phyloP scores from a whole-genome alignment of 2,888 invertebrate genomes.

The Cryptocheilus praepositus region DNA sequence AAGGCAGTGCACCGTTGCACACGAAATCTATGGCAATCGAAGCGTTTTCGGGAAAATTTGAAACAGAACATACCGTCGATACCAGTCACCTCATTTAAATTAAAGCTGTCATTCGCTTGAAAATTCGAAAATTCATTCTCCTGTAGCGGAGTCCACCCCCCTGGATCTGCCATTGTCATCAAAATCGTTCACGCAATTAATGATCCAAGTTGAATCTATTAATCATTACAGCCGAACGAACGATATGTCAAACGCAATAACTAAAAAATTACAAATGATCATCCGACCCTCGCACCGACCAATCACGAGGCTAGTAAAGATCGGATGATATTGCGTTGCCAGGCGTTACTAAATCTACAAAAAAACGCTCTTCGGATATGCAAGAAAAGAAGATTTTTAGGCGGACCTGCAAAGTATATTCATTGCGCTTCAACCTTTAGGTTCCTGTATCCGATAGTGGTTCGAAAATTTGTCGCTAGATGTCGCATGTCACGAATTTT shows the following conservation, averaged over 20 bases:
- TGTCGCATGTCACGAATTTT: too few species aligned
- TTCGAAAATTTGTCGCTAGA: too few species aligned
- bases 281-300: slow-evolving; percentile 71
- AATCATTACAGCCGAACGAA: slow-evolving; percentile 30
- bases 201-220: slow-evolving; percentile 31
- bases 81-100: slow-evolving; percentile 81
- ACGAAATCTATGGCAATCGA: not conserved
- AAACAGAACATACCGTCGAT: slow-evolving; percentile 79
- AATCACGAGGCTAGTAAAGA: slow-evolving; percentile 77
- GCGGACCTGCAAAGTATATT: too few species aligned
- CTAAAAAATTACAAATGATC: slow-evolving; percentile 65
- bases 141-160: slow-evolving; percentile 65
- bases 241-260: slow-evolving; percentile 60
- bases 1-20: not conserved
- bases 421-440: too few species aligned
- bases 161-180: slow-evolving; percentile 69
- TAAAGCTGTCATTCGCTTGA: slow-evolving; percentile 78
- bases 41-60: not conserved
- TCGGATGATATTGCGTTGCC: slow-evolving; percentile 81
- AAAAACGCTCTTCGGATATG: not conserved
- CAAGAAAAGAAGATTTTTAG: too few species aligned
- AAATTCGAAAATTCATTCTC: slow-evolving; percentile 74
- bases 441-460: too few species aligned
- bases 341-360: slow-evolving; percentile 40
- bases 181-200: slow-evolving; percentile 47